Percentiles rank a stretch among this genome's conserved stretches.
Evolutionary conservation across 2,888 invertebrate species (phyloP).

Genomic region (Dryomyza anilis): DNA sequence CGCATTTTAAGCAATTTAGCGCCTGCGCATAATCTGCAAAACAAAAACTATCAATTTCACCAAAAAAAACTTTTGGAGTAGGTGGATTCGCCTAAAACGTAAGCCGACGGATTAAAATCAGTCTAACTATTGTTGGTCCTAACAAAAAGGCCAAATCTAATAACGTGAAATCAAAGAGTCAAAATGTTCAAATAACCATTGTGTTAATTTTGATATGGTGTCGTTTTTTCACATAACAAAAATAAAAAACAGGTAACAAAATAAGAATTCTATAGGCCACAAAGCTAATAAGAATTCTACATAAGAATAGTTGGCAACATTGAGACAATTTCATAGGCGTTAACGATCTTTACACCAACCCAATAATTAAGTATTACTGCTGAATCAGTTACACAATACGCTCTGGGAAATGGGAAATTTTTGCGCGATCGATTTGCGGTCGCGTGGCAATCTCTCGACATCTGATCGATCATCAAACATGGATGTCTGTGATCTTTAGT

Average conservation of each 20-base stretch:
- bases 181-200: conserved; percentile 34
- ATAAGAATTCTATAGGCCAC: too few species aligned
- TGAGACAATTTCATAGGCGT: conserved; percentile 54
- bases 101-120: too few species aligned
- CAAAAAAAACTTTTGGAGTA: too few species aligned
- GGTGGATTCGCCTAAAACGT: too few species aligned
- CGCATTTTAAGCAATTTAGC: too few species aligned
- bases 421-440: conserved; percentile 47
- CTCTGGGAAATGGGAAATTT: conserved; percentile 19
- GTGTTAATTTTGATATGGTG: too few species aligned
- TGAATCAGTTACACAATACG: neutral
- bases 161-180: conserved; percentile 32
- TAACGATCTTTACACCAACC: conserved; percentile 51
- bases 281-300: too few species aligned
- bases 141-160: neutral
- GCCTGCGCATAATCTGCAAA: too few species aligned
- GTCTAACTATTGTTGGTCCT: conserved; percentile 42
- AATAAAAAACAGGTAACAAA: too few species aligned
- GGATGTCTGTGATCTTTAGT: conserved; percentile 10
- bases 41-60: too few species aligned
- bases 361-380: conserved; percentile 42
- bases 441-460: conserved; percentile 59
- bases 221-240: too few species aligned
- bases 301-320: conserved; percentile 3
- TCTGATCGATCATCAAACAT: conserved; percentile 2